These are phyloP conservation scores for Panagrolaimus sp. DNA, from an alignment of 1,140 invertebrate genomes.

Conservation along the genomic window DNA sequence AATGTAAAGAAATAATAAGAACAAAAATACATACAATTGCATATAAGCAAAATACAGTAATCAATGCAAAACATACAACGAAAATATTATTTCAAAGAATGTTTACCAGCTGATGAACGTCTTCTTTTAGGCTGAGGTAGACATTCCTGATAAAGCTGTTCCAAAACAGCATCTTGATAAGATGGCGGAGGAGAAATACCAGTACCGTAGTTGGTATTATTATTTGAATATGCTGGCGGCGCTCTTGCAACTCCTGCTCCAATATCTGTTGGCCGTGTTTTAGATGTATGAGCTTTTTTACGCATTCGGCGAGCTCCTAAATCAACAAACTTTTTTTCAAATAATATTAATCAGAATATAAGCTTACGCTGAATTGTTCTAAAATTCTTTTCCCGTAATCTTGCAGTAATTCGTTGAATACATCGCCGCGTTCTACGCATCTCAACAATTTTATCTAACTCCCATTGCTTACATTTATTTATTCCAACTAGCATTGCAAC, in stretches of 20 bases:
- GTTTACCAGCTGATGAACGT: neutral
- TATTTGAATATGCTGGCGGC: constrained; percentile 16
- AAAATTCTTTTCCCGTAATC: constrained; percentile 54
- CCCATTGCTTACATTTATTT: constrained; percentile 57
- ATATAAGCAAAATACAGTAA: neutral
- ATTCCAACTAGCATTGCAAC: constrained; percentile 54
- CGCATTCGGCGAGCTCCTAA: constrained; percentile 50
- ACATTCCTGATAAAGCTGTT: constrained; percentile 56
- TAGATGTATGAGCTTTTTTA: constrained; percentile 31
- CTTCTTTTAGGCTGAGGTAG: constrained; percentile 24
- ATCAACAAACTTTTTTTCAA: neutral
- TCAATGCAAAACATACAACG: neutral
- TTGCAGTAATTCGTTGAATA: constrained; percentile 50
- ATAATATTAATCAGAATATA: constrained; percentile 10
- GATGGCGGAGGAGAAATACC: constrained; percentile 54
- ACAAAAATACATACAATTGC: too few relatives aligned
- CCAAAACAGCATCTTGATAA: constrained; percentile 55
- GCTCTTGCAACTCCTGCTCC: constrained; percentile 12
- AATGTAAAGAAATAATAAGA: neutral
- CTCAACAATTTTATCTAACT: constrained; percentile 55
- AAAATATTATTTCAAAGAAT: neutral
- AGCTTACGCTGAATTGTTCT: constrained; percentile 53
- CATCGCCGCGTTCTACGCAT: constrained; percentile 52
- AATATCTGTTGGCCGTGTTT: constrained; percentile 6
- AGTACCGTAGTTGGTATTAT: constrained; percentile 18